Evolutionary conservation across 2,113 vertebrate species (phyloP), one percentile per base, ranked within the genome.

Genomic region (Scophthalmus maximus): DNA sequence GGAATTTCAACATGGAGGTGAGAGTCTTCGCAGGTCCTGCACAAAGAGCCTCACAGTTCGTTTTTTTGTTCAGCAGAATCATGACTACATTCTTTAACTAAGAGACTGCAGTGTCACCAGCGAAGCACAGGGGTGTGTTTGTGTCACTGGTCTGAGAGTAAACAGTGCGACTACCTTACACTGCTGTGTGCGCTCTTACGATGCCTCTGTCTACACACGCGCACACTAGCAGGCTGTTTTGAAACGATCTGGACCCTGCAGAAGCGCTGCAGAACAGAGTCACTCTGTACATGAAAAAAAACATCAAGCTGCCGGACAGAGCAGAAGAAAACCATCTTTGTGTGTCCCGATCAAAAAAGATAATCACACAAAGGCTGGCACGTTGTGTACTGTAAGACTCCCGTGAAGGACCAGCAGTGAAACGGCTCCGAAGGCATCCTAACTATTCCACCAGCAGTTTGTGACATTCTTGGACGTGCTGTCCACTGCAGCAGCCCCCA

Each of bases 1-100:
- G 68, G 78, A 84, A 93, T 93, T 94, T 85, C 87, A 91, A 26
- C 92, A 91, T 47, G 50, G 60, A 89, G 68, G 88, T 91, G 90
- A 92, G 80, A 93, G 78, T 91, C 78, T 93, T 92, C 89, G 36
- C 91, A 89, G 88, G 79, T 89, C 68, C 74, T 81, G 79, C 81
- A 83, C 82, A 93, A 62, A 73, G 79, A 81, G 64, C 50, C 50
- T 70, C 79, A 53, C 71, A 51, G 80, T 49, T 30, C 46, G 68
- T 62, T 78, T 82, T 78, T 82, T 73, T 44, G 53, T 56, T 50
- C 29, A 29, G 61, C 50, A 66, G 62, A 77, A 69, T 74, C 58
- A 60, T 81, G 78, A 78, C 73, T 79, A 67, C 44, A 53, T 73
- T 51, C 78, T 87, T 86, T 76, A 72, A 82, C 58, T 29, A 34